These are phyloP conservation scores for Muricea muricata DNA, from an alignment of 92 coral and sea anemone genomes.

Conservation along the genomic window DNA sequence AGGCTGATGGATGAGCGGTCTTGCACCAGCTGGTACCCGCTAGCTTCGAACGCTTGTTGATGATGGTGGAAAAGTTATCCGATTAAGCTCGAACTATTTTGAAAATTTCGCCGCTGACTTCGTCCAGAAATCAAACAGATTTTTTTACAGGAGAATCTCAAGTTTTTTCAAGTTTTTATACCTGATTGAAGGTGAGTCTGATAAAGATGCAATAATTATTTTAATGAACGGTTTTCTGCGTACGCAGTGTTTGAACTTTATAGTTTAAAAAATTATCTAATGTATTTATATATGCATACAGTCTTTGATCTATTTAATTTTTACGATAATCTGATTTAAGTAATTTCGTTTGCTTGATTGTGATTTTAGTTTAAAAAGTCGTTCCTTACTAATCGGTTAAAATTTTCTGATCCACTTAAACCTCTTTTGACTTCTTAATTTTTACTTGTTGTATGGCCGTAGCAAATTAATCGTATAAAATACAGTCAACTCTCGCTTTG, in stretches of 20 bases:
- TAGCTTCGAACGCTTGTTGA: background rate
- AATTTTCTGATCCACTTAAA: too few species aligned
- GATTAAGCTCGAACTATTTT: background rate
- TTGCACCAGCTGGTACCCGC: conserved; percentile 22
- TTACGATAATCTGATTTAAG: too few species aligned
- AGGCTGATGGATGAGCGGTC: conserved; percentile 16
- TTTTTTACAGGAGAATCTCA: background rate
- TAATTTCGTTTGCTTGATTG: too few species aligned
- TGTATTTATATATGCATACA: background rate
- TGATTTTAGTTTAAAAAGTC: too few species aligned
- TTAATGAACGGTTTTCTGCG: background rate
- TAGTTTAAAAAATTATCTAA: background rate
- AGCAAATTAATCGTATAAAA: too few species aligned
- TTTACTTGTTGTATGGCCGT: too few species aligned
- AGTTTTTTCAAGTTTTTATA: background rate
- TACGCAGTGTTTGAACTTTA: too few species aligned
- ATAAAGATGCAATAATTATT: background rate
- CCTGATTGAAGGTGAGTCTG: conserved; percentile 9
- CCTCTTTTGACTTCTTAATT: too few species aligned
- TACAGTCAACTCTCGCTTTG: too few species aligned
- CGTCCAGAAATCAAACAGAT: background rate
- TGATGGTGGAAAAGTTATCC: conserved; percentile 25
- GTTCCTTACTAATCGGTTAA: too few species aligned
- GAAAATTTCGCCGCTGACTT: background rate
- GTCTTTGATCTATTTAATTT: background rate